Evolutionary conservation across 1,140 invertebrate genomes (phyloP).

Genomic region (Lepidotrigona ventralis): DNA sequence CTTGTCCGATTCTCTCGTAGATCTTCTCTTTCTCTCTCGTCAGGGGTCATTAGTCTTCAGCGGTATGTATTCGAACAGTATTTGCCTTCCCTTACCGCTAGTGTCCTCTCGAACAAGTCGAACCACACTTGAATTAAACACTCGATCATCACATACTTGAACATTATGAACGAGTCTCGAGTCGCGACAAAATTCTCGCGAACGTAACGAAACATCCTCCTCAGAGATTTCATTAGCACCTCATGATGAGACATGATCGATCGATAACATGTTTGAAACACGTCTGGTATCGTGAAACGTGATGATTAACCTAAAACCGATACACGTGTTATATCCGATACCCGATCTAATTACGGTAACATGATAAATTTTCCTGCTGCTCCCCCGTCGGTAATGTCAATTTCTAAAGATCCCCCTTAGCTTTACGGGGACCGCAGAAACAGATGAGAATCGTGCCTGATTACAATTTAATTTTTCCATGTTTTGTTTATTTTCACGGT

Average conservation of each 20-base stretch:
- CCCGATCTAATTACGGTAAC: not conserved
- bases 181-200: not conserved
- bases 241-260: not conserved
- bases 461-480: no score
- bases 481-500: no score
- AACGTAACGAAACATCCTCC: not conserved
- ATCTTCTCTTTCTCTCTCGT: conserved; percentile 59
- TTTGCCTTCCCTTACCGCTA: not conserved
- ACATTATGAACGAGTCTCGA: not conserved
- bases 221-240: not conserved
- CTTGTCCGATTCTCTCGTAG: conserved; percentile 58
- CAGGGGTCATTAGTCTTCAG: conserved; percentile 55
- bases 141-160: not conserved
- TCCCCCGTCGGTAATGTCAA: no score
- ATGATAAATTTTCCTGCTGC: not conserved
- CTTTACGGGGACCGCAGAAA: no score
- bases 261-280: not conserved
- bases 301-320: not conserved
- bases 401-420: no score
- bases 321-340: no score
- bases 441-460: no score
- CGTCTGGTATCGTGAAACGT: not conserved
- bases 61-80: conserved; percentile 36
- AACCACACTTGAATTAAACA: not conserved
- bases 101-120: not conserved